phyloP scores from a whole-genome alignment of 2,888 invertebrate species.

The Heliconius hortense region DNA sequence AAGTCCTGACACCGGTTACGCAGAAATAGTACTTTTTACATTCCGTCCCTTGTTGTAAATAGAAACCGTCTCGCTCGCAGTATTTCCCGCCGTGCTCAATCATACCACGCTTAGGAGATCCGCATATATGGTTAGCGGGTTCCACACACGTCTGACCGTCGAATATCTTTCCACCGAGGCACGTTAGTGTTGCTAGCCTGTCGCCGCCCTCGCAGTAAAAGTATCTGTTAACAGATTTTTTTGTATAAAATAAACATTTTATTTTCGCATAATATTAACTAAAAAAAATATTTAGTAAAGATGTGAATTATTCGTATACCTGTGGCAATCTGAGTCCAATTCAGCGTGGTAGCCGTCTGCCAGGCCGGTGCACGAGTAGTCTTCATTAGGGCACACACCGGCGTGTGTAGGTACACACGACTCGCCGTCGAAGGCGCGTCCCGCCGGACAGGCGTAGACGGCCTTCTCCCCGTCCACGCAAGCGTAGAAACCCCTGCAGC shows the following conservation, averaged over 20 bases:
- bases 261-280: background rate
- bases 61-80: conserved; percentile 81
- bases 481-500: conserved; percentile 83
- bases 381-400: conserved; percentile 63
- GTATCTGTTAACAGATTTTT: conserved; percentile 60
- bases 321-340: conserved; percentile 76
- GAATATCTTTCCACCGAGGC: conserved; percentile 81
- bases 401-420: conserved; percentile 69
- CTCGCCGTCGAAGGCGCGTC: conserved; percentile 81
- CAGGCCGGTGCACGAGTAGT: conserved; percentile 75
- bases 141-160: conserved; percentile 82
- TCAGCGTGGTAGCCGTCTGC: conserved; percentile 83
- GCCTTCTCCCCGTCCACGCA: conserved; percentile 81
- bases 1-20: conserved; percentile 76
- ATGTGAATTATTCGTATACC: conserved; percentile 51
- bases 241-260: background rate
- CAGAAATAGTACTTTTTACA: conserved; percentile 83
- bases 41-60: conserved; percentile 71
- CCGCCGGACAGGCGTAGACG: conserved; percentile 80
- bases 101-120: conserved; percentile 53
- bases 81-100: conserved; percentile 54
- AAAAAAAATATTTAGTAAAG: background rate
- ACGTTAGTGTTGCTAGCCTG: conserved; percentile 79
- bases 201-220: conserved; percentile 83
- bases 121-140: conserved; percentile 68